Conservation (phyloP, 2,113 vertebrate species). For the Seriola dumerili region DNA sequence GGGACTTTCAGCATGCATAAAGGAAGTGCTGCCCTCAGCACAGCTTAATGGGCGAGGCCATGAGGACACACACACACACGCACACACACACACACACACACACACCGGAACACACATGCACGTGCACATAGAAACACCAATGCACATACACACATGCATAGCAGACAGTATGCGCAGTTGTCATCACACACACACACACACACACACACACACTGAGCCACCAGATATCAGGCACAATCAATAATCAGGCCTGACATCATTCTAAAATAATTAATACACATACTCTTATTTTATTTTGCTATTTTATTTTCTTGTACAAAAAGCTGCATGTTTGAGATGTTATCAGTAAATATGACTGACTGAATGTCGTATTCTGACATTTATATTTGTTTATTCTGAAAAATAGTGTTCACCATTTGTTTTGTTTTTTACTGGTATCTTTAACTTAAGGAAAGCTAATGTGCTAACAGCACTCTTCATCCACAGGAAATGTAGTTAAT, state of each 20-base stretch:
- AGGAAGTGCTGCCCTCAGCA: conserved; percentile 93
- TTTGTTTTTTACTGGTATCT: too few relatives aligned
- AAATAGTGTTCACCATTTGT: too few relatives aligned
- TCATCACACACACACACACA: conserved; percentile 4
- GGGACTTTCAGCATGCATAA: conserved; percentile 88
- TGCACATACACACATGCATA: background rate
- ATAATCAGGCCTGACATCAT: background rate
- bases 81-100: conserved; percentile 38
- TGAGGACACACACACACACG: conserved; percentile 76
- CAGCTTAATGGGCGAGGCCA: conserved; percentile 84
- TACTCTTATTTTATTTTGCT: background rate
- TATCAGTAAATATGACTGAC: background rate
- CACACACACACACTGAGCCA: background rate
- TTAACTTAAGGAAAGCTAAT: too few relatives aligned
- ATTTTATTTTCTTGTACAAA: background rate
- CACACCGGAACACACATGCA: conserved; percentile 35
- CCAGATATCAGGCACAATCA: background rate
- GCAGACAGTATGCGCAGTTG: conserved; percentile 26
- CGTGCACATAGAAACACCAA: conserved; percentile 64
- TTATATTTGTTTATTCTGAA: too few relatives aligned
- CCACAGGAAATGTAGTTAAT: too few relatives aligned
- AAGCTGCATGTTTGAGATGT: background rate
- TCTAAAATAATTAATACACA: background rate
- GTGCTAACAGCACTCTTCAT: too few relatives aligned
- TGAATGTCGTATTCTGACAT: too few relatives aligned